These are phyloP conservation scores for Lycopodina hypogea DNA, from an alignment of 37 sponge, comb jelly and placozoan genomes.

Conservation along the genomic window DNA sequence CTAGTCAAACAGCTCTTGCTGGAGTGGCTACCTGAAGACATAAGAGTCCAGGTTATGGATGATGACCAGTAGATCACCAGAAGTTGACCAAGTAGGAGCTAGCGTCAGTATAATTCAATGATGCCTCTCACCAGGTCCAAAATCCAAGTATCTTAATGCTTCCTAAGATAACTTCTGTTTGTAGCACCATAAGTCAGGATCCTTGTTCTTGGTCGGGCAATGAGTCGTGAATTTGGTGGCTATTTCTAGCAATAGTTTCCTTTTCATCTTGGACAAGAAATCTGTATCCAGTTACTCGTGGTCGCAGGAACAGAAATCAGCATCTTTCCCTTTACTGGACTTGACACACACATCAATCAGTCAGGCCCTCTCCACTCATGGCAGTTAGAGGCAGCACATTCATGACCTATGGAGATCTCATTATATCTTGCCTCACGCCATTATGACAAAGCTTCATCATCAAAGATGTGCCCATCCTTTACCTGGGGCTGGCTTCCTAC, in stretches of 20 bases:
- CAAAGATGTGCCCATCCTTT: conserved; percentile 7
- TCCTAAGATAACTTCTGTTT: neutral
- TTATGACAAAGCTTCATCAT: neutral
- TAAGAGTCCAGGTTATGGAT: neutral
- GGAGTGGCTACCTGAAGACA: conserved; percentile 12
- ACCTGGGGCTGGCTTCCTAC: conserved; percentile 25
- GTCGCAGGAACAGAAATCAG: too few species aligned
- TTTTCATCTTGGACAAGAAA: too few species aligned
- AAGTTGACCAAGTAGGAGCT: too few species aligned
- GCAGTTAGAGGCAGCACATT: conserved; percentile 20
- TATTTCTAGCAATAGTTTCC: neutral
- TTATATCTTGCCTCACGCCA: neutral
- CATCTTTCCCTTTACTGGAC: too few species aligned
- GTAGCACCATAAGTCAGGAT: neutral
- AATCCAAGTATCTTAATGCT: neutral
- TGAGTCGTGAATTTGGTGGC: neutral
- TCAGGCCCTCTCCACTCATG: neutral
- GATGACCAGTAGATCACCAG: neutral
- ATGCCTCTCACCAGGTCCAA: neutral
- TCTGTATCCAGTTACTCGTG: too few species aligned
- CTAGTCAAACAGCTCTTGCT: conserved; percentile 3
- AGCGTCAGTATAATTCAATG: neutral
- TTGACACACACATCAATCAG: too few species aligned
- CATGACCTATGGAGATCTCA: conserved; percentile 14
- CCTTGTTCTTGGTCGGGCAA: neutral